These are phyloP conservation scores for Hippocampus kuda DNA, from an alignment of 2,797 vertebrate species.

Conservation along the genomic window DNA sequence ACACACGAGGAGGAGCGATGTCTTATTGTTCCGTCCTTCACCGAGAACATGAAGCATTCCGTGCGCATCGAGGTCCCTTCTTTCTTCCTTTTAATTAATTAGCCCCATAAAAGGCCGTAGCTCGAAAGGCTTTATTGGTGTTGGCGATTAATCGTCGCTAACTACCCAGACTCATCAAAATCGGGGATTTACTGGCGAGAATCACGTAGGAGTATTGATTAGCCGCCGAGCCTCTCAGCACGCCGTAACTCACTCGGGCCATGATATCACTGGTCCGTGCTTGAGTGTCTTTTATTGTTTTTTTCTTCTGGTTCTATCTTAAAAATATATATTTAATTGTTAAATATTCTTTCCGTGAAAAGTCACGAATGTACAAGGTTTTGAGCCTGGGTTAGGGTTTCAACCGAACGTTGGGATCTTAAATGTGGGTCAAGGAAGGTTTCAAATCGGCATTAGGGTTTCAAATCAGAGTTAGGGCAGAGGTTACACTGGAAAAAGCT, in stretches of 20 bases:
- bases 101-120: constrained; percentile 60
- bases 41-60: constrained; percentile 34
- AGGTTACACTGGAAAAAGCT: too few relatives aligned
- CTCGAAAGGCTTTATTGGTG: constrained; percentile 64
- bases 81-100: constrained; percentile 59
- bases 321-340: background rate
- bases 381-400: too few relatives aligned
- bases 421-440: too few relatives aligned
- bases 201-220: constrained; percentile 58
- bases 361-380: too few relatives aligned
- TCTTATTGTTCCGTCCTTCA: constrained; percentile 60
- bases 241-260: constrained; percentile 48
- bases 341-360: background rate
- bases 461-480: too few relatives aligned
- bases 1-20: constrained; percentile 39
- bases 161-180: constrained; percentile 61
- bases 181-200: constrained; percentile 55
- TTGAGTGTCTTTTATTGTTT: constrained; percentile 19
- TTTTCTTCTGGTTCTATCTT: background rate
- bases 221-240: constrained; percentile 53
- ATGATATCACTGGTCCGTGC: constrained; percentile 55
- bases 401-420: too few relatives aligned
- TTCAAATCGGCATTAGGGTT: too few relatives aligned
- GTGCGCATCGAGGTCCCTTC: constrained; percentile 46
- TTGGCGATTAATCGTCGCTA: constrained; percentile 65